Conservation (phyloP, 2,113 vertebrate species). For the Cheirogaleus medius region DNA sequence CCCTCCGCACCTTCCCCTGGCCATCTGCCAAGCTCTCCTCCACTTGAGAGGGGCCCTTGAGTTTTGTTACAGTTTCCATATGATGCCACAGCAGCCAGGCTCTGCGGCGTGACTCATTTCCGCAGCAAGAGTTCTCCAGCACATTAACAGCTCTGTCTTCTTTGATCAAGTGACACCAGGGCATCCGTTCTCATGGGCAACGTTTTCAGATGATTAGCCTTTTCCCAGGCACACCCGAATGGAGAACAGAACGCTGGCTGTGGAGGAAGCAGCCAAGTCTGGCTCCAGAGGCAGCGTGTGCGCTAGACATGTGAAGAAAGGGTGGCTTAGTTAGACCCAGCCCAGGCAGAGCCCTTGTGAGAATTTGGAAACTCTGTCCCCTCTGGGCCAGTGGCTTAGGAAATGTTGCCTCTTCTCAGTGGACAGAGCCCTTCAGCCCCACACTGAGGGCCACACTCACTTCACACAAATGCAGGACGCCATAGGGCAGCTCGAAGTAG, state of each 20-base stretch:
- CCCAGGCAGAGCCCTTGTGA: not conserved
- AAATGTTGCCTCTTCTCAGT: not conserved
- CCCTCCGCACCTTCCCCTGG: constrained; percentile 84
- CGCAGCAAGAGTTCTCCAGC: constrained; percentile 71
- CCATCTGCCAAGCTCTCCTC: constrained; percentile 75
- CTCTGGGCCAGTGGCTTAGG: not conserved
- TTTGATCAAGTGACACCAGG: constrained; percentile 64
- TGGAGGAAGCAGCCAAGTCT: not conserved
- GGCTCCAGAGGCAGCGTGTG: not conserved
- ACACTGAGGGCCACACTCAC: not conserved
- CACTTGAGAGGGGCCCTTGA: constrained; percentile 69
- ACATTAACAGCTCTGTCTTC: constrained; percentile 75
- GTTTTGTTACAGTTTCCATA: constrained; percentile 76
- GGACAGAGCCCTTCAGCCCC: not conserved
- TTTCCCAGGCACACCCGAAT: constrained; percentile 32
- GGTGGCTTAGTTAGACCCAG: no score
- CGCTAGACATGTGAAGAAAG: not conserved
- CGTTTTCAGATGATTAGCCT: constrained; percentile 51
- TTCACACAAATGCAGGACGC: not conserved
- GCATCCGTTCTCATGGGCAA: constrained; percentile 48
- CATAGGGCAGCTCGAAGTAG: not conserved
- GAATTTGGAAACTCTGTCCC: not conserved
- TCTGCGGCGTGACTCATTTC: constrained; percentile 83
- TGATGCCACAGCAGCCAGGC: constrained; percentile 65
- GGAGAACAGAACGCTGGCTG: not conserved